Evolutionary conservation across 2,888 invertebrate species (phyloP).

Genomic region (Megaustenia siamemsis): DNA sequence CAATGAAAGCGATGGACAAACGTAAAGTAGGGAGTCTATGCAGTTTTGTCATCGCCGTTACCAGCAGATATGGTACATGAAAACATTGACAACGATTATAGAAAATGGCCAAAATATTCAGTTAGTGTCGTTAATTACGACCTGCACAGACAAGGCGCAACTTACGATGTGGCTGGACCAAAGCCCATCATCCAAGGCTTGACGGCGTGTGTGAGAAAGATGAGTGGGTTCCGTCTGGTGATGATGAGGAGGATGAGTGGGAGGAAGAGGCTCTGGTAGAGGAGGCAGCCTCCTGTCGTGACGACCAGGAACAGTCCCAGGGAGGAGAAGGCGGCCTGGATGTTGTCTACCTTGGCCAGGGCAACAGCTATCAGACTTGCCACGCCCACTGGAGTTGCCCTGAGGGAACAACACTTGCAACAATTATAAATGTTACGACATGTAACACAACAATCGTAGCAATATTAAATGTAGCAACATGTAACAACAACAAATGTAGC

Average conservation of each 20-base stretch:
- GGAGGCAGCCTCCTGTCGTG: conserved; percentile 63
- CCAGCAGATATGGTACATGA: too few relatives aligned
- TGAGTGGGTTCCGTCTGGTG: conserved; percentile 68
- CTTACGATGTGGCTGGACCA: conserved; percentile 74
- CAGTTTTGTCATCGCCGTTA: too few relatives aligned
- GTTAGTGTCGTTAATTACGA: too few relatives aligned
- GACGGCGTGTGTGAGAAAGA: conserved; percentile 59
- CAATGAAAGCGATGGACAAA: too few relatives aligned
- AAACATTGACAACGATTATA: too few relatives aligned
- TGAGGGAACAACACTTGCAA: too few relatives aligned
- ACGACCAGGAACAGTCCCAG: conserved; percentile 69
- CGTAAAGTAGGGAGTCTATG: too few relatives aligned
- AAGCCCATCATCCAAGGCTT: conserved; percentile 69
- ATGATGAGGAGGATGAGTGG: conserved; percentile 64
- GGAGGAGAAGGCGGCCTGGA: conserved; percentile 64
- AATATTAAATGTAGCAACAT: too few relatives aligned
- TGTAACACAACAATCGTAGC: too few relatives aligned
- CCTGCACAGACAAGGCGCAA: neutral
- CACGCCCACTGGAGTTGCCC: conserved; percentile 71
- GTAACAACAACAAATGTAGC: too few relatives aligned
- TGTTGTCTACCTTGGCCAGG: conserved; percentile 64
- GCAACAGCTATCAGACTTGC: conserved; percentile 70
- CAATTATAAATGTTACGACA: too few relatives aligned
- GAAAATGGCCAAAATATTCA: too few relatives aligned
- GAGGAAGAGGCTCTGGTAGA: conserved; percentile 68